Base-by-base conservation (phyloP, 2,113 vertebrate species). In the Platysternon megacephalum region DNA sequence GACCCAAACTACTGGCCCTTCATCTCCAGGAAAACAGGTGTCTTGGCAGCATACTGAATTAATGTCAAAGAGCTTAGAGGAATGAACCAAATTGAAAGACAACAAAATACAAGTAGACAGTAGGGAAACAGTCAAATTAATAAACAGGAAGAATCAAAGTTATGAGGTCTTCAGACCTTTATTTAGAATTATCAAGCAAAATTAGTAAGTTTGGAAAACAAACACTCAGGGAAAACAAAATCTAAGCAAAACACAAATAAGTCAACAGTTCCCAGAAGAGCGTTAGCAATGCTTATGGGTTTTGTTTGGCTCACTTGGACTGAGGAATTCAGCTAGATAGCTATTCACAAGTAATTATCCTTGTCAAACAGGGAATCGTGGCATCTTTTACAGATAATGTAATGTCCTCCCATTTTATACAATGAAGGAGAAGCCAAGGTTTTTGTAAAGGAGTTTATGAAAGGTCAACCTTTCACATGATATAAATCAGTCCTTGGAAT, bases 1-100 rank as follows among this genome's bases (percentile, higher is more conserved):
- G 8, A 72, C 65, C 65, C 35, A 39, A 39, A 72, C 35, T 39
- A 72, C 17, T 72, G 65, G 65, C 9, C 29, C 58, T 61, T 61
- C 58, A 61, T 61, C 28, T 61, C 58, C 32, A n/a, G 35, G 32
- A 68, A 72, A 39, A 21, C 65, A 39, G 4, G 19, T 72, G 8
- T 44, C 61, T 44, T 0, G 3, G 29, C 12, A 56, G 48, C 4
- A 83, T 35, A 2, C 28, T 56, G 48, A 32, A 4, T 3, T 11
- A 0, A 0, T 46, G 46, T 53, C 3, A 1, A 35, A 84, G 55
- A 65, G 61, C 32, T 3, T 2, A 74, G 24, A 83, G 35, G 14
- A 81, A 58, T 44, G 85, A 6, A 5, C 19, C 86, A 46, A 7
- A 46, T 13, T 42, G 14, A 56, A 56, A 79, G 91, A 78, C 74